Percentiles rank a stretch among this genome's conserved stretches.
phyloP scores from a whole-genome alignment of 2,113 vertebrate species.

The Paramisgurnus dabryanus region DNA sequence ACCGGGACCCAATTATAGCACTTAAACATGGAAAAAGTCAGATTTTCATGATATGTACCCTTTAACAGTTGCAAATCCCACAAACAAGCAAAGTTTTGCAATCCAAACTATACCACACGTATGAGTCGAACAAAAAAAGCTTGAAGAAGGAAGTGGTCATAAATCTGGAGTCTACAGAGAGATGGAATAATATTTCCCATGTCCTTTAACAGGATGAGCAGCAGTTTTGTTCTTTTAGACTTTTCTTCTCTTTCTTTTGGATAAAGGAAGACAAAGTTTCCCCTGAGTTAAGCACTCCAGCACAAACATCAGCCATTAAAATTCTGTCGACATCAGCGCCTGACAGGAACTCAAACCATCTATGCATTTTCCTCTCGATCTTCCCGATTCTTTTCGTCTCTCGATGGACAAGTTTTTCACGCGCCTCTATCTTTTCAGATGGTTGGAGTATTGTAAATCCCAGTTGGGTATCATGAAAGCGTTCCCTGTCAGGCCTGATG shows the following conservation, averaged over 20 bases:
- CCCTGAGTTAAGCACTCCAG: slow-evolving; percentile 48
- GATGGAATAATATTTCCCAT: not conserved
- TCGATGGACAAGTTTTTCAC: slow-evolving; percentile 64
- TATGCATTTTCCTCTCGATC: slow-evolving; percentile 28
- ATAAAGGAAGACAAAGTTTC: slow-evolving; percentile 21
- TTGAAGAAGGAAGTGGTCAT: not conserved
- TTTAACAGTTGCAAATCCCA: not conserved
- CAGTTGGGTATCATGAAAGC: slow-evolving; percentile 68
- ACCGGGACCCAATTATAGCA: too few relatives aligned
- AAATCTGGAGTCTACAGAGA: not conserved
- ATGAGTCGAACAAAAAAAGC: not conserved
- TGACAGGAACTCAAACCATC: slow-evolving; percentile 63
- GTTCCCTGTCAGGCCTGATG: slow-evolving; percentile 71
- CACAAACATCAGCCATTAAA: slow-evolving; percentile 65
- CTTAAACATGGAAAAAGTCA: too few relatives aligned
- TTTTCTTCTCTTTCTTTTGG: not conserved
- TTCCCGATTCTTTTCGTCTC: not conserved
- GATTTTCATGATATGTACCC: too few relatives aligned
- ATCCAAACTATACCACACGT: not conserved
- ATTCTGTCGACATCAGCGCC: slow-evolving; percentile 68
- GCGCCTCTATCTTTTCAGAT: slow-evolving; percentile 67
- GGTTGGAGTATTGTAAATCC: slow-evolving; percentile 73
- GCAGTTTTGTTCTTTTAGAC: slow-evolving; percentile 24
- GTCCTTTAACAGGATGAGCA: slow-evolving; percentile 25
- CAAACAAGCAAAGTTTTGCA: not conserved